Conservation (phyloP, 2,113 vertebrate species). For the Peromyscus polionotus region DNA sequence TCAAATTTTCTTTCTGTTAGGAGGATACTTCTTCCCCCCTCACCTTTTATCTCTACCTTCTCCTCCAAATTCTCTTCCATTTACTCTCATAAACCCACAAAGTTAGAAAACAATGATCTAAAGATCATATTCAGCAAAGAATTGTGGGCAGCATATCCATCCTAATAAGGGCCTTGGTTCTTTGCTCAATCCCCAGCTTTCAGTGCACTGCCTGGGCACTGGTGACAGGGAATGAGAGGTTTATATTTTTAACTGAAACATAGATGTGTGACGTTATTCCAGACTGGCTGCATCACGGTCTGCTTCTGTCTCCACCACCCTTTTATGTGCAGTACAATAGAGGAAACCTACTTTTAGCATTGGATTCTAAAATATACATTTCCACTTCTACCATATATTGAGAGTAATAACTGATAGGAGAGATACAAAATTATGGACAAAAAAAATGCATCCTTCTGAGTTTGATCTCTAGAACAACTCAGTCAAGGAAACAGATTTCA, state of each 20-base stretch:
- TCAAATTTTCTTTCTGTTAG: neutral
- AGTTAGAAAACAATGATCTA: neutral
- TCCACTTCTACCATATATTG: neutral
- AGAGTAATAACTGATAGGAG: neutral
- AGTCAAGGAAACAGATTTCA: neutral
- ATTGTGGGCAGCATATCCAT: rapidly evolving
- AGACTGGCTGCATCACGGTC: neutral
- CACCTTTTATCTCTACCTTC: neutral
- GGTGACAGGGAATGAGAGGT: neutral
- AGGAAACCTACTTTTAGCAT: neutral
- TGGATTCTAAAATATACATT: neutral
- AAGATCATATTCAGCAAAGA: neutral
- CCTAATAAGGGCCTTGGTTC: neutral
- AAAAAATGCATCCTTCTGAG: neutral
- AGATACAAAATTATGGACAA: neutral
- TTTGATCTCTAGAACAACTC: neutral
- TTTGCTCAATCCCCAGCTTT: neutral
- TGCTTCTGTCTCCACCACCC: neutral
- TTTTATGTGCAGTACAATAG: neutral
- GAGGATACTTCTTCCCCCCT: neutral
- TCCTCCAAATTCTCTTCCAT: neutral
- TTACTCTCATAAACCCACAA: neutral
- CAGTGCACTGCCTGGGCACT: neutral
- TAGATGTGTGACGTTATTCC: neutral
- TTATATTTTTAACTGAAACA: neutral